Evolutionary conservation across 2,797 vertebrate genomes (phyloP).

Genomic region (Anguilla marmorata): DNA sequence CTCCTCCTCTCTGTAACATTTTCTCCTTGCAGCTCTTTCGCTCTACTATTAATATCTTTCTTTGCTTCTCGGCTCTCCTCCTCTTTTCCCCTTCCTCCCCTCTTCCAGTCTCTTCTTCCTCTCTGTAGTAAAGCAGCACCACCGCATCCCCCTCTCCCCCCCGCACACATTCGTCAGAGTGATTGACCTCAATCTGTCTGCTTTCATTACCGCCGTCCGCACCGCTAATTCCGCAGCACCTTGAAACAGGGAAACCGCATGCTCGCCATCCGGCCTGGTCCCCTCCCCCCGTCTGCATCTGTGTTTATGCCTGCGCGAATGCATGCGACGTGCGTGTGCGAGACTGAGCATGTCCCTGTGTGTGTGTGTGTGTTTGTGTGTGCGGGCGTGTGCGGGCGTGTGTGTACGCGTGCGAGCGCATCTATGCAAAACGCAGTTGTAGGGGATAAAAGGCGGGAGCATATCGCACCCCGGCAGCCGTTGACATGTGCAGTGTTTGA

Average conservation of each 20-base stretch:
- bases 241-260: constrained; percentile 54
- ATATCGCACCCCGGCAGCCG: constrained; percentile 55
- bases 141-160: constrained; percentile 52
- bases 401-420: constrained; percentile 40
- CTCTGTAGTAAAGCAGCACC: constrained; percentile 20
- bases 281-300: constrained; percentile 30
- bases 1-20: background rate
- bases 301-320: constrained; percentile 20
- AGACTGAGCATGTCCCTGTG: background rate
- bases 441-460: constrained; percentile 43
- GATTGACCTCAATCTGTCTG: constrained; percentile 83
- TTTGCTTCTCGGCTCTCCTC: constrained; percentile 26
- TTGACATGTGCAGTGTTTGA: constrained; percentile 40
- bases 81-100: constrained; percentile 25
- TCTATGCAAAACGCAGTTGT: constrained; percentile 40
- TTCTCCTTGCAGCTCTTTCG: background rate
- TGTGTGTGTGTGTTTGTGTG: constrained; percentile 27
- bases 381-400: constrained; percentile 41
- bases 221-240: constrained; percentile 55
- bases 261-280: constrained; percentile 50
- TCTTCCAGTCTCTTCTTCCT: background rate
- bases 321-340: background rate
- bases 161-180: constrained; percentile 60
- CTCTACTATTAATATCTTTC: constrained; percentile 12
- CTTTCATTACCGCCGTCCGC: constrained; percentile 67